Conservation (phyloP, 2,888 invertebrate species). For the Chaitophorus viminalis region DNA sequence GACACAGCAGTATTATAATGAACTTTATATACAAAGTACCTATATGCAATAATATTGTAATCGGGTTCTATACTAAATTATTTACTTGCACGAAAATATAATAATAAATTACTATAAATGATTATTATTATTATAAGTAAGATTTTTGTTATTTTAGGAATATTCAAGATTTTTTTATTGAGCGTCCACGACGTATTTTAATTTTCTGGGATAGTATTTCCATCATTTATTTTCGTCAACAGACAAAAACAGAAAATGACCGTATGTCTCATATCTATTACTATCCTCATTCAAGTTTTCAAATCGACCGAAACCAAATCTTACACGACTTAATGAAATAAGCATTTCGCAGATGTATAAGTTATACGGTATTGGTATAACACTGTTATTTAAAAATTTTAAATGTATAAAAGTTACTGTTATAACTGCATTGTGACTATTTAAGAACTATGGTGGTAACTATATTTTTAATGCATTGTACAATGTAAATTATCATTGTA, state of each 20-base stretch:
- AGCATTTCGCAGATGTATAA: too few species aligned
- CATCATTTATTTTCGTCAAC: neutral
- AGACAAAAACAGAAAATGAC: neutral
- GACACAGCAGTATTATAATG: neutral
- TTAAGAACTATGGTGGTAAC: too few species aligned
- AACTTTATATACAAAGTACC: neutral
- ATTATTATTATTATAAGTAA: neutral
- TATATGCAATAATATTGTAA: neutral
- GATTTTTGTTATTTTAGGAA: neutral
- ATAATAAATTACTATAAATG: neutral
- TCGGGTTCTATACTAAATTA: neutral
- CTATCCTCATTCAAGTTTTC: neutral
- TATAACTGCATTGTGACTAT: too few species aligned
- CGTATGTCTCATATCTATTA: neutral
- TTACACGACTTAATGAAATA: neutral
- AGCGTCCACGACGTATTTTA: neutral
- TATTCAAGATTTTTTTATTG: neutral
- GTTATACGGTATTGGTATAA: too few species aligned
- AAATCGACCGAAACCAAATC: neutral
- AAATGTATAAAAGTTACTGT: too few species aligned
- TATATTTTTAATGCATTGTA: too few species aligned
- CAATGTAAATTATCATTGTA: too few species aligned
- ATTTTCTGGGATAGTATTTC: neutral
- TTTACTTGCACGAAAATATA: neutral
- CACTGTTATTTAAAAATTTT: too few species aligned